Base-by-base conservation (phyloP, 2,888 invertebrate species). In the Protodeltote pygarga region DNA sequence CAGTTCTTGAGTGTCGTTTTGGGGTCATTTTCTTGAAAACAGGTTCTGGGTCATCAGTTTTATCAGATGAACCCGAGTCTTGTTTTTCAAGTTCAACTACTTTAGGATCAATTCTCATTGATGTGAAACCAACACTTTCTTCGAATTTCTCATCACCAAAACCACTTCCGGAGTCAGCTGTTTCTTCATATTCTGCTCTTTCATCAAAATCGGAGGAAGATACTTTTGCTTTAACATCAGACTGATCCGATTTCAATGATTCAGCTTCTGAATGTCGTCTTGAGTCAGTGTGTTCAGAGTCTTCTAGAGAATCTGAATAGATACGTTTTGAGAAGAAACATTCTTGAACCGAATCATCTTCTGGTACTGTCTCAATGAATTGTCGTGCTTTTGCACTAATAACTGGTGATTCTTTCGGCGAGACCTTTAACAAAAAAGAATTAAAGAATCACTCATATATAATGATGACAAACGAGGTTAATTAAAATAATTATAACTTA, bases 271-370 rank as follows among this genome's bases (percentile, higher is more conserved):
- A 93, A 58, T 91, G 92, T 19, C 92, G 77, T 45, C 92, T 81
- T 0, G 92, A 93, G 52, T 93, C 92, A 0, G 91, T 85, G 25
- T 92, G 89, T 61, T 93, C 92, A 0, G 92, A 92, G 58, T 93
- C 92, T 75, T 93, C 92, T 45, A 93, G 71, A 0, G 92, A 93
- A 61, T 93, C 92, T 1, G 92, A 93, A 47, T 93, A 93, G 28
- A 93, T 93, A 11, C 92, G 81, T 67, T 92, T 92, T 0, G 92
- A 93, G 59, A 93, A 93, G 75, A 93, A 93, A 44, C 92, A 92
- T 76, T 93, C 92, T 71, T 92, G 92, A 4, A 92, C 92, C 3
- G 92, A 92, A 65, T 92, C 92, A 67, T 92, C 92, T 79, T 93
- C 92, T 3, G 92, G 92, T n/a, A 92, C 92, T 4, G 92, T 92